Percentiles rank a stretch among this genome's conserved stretches.
Conservation (phyloP, 2,113 vertebrate genomes). For the Festucalex cinctus region DNA sequence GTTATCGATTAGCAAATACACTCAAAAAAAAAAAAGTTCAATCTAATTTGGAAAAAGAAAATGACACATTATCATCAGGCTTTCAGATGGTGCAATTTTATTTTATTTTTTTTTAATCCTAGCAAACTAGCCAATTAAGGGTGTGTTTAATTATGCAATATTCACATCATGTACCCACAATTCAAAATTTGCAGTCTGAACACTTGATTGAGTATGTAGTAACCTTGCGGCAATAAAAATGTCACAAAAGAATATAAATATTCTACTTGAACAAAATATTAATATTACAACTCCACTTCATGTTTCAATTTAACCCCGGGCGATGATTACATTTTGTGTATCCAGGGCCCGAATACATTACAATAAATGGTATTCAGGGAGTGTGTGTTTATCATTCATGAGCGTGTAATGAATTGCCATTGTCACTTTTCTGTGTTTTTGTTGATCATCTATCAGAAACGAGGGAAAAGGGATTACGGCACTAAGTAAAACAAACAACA, state of each 20-base stretch:
- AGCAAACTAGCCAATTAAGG: background rate
- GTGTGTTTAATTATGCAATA: slow-evolving; percentile 12
- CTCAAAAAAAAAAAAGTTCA: no score
- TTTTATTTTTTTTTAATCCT: background rate
- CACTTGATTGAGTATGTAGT: background rate
- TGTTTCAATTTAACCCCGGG: background rate
- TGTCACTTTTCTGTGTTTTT: background rate
- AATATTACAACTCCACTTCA: background rate
- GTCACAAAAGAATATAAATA: background rate
- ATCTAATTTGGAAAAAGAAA: background rate
- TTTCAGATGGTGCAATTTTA: background rate
- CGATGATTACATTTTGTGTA: background rate
- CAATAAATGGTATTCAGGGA: background rate
- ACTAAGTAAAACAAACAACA: background rate
- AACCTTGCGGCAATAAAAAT: background rate
- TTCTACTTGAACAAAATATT: background rate
- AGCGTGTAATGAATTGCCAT: background rate
- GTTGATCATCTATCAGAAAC: background rate
- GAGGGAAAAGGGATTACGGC: background rate
- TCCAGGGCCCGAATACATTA: background rate
- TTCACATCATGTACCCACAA: background rate
- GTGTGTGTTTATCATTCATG: background rate
- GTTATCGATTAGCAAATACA: no score
- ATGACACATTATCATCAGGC: background rate
- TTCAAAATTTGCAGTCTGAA: background rate